These are phyloP conservation scores for Laticauda laticaudata DNA, from an alignment of 2,113 vertebrate species.

Conservation along the genomic window DNA sequence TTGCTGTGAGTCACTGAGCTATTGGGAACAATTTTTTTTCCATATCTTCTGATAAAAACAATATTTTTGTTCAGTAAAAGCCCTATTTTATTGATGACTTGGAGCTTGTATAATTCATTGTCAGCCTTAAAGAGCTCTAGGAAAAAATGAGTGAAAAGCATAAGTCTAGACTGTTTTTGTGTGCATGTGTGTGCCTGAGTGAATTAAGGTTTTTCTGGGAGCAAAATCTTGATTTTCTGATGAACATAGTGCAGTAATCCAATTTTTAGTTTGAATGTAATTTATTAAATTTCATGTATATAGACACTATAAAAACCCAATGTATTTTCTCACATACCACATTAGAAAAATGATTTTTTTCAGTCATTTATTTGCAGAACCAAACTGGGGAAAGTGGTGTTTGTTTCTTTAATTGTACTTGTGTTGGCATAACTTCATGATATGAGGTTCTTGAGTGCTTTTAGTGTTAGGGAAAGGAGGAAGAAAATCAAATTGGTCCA, in stretches of 20 bases:
- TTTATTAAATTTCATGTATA: slow-evolving; percentile 80
- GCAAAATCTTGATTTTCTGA: slow-evolving; percentile 73
- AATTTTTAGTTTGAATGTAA: slow-evolving; percentile 79
- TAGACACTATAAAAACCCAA: slow-evolving; percentile 75
- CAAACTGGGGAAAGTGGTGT: slow-evolving; percentile 69
- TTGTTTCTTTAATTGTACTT: slow-evolving; percentile 72
- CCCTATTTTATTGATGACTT: slow-evolving; percentile 65
- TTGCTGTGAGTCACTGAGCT: slow-evolving; percentile 79
- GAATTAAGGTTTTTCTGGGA: slow-evolving; percentile 74
- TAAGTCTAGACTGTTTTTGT: slow-evolving; percentile 68
- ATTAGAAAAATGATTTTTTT: slow-evolving; percentile 72
- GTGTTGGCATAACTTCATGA: slow-evolving; percentile 69
- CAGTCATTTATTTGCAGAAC: slow-evolving; percentile 73
- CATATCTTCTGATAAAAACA: slow-evolving; percentile 57
- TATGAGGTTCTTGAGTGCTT: slow-evolving; percentile 61
- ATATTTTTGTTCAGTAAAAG: slow-evolving; percentile 67
- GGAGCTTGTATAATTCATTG: slow-evolving; percentile 68
- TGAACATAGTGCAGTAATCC: slow-evolving; percentile 74
- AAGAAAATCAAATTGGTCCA: slow-evolving; percentile 39
- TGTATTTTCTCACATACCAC: slow-evolving; percentile 73
- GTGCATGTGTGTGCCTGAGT: slow-evolving; percentile 73
- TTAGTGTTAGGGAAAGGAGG: slow-evolving; percentile 50
- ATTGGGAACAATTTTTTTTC: slow-evolving; percentile 74
- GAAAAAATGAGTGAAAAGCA: slow-evolving; percentile 65
- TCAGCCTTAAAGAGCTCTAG: slow-evolving; percentile 74